Percentiles rank a stretch among this genome's conserved stretches.
Conservation (phyloP, 2,797 vertebrate genomes). For the Melanogrammus aeglefinus region DNA sequence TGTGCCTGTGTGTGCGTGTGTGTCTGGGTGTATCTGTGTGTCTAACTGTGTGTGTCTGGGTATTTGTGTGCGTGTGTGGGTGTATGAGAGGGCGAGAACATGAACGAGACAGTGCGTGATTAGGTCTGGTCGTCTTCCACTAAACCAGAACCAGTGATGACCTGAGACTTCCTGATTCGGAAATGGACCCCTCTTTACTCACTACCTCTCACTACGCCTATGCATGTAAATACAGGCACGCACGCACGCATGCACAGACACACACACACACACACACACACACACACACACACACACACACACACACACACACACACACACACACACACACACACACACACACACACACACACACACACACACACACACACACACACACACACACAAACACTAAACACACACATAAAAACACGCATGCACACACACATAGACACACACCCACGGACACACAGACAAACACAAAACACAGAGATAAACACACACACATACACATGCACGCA, state of each 20-base stretch:
- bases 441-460: neutral
- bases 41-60: neutral
- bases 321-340: neutral
- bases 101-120: conserved; percentile 5
- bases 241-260: conserved; percentile 6
- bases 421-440: neutral
- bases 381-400: neutral
- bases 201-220: conserved; percentile 18
- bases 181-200: conserved; percentile 33
- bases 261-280: neutral
- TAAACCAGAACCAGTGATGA: conserved; percentile 44
- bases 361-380: neutral
- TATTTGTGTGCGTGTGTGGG: neutral
- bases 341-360: neutral
- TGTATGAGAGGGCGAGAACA: conserved; percentile 8
- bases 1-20: too few relatives aligned
- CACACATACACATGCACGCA: too few relatives aligned
- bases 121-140: conserved; percentile 25
- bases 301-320: neutral
- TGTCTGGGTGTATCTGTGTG: too few relatives aligned
- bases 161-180: conserved; percentile 35
- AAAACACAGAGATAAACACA: too few relatives aligned
- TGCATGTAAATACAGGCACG: neutral
- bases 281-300: neutral
- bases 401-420: neutral